Percentiles rank a stretch among this genome's conserved stretches.
Evolutionary conservation across 2,113 vertebrate species (phyloP).

Genomic region (Epinephelus moara): DNA sequence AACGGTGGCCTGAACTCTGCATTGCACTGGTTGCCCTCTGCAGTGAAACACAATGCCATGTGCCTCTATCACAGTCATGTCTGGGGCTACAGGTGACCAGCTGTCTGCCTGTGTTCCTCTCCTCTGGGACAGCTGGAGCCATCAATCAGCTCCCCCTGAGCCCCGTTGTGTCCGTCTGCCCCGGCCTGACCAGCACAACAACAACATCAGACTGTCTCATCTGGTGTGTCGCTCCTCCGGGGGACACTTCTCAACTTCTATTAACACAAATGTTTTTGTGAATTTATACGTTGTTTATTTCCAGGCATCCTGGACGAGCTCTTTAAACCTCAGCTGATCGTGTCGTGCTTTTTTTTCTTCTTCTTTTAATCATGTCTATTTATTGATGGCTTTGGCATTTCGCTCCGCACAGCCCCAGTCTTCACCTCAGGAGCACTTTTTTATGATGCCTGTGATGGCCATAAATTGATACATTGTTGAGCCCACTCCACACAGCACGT

Average conservation of each 20-base stretch:
- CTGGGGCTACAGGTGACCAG: slow-evolving; percentile 86
- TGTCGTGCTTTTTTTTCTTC: background rate
- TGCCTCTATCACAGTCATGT: slow-evolving; percentile 71
- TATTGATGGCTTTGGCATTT: slow-evolving; percentile 43
- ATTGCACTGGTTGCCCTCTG: slow-evolving; percentile 72
- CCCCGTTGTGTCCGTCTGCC: slow-evolving; percentile 65
- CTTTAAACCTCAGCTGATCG: slow-evolving; percentile 11
- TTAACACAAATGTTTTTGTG: background rate
- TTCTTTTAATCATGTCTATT: slow-evolving; percentile 1
- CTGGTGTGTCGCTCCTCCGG: slow-evolving; percentile 45
- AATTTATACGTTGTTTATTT: slow-evolving; percentile 38
- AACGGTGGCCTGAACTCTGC: slow-evolving; percentile 60
- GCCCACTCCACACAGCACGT: slow-evolving; percentile 79
- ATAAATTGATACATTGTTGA: slow-evolving; percentile 74
- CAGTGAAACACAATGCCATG: slow-evolving; percentile 80
- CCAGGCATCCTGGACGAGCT: slow-evolving; percentile 2
- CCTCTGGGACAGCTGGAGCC: slow-evolving; percentile 84
- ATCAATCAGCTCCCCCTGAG: slow-evolving; percentile 78
- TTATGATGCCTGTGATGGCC: slow-evolving; percentile 63
- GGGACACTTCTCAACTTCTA: slow-evolving; percentile 34
- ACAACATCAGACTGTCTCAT: slow-evolving; percentile 56
- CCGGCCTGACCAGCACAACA: slow-evolving; percentile 53
- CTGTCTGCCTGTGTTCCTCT: slow-evolving; percentile 80
- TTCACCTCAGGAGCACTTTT: slow-evolving; percentile 56
- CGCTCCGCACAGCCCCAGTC: background rate